Percentiles rank a stretch among this genome's conserved stretches.
Evolutionary conservation across 2,888 invertebrate species (phyloP).

Genomic region (Eretmocerus hayati): DNA sequence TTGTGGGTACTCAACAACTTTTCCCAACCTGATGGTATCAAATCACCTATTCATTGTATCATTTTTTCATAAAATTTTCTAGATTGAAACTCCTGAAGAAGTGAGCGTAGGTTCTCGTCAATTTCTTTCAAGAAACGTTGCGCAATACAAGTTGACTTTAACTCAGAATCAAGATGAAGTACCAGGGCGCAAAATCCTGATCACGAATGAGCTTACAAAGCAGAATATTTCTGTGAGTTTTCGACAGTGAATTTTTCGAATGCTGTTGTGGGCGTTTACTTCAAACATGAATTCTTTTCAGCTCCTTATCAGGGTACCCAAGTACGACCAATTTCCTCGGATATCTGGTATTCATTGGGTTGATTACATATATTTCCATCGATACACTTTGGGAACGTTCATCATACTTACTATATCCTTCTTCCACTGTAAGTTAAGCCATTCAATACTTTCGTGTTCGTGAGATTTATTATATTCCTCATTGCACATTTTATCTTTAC

Average conservation of each 20-base stretch:
- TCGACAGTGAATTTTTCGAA: neutral
- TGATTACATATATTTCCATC: conserved; percentile 39
- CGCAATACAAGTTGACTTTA: conserved; percentile 38
- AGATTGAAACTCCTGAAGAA: conserved; percentile 41
- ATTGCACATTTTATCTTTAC: no score
- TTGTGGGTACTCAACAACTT: conserved; percentile 47
- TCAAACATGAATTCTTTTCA: conserved; percentile 23
- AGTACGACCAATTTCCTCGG: conserved; percentile 34
- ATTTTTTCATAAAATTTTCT: no score
- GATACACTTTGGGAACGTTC: conserved; percentile 39
- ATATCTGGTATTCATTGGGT: conserved; percentile 40
- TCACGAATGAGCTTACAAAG: conserved; percentile 40
- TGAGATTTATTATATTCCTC: no score
- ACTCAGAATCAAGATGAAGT: conserved; percentile 38
- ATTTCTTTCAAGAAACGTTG: conserved; percentile 28
- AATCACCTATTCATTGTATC: no score
- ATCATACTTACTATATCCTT: conserved; percentile 34
- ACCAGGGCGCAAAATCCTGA: conserved; percentile 38
- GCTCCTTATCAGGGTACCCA: conserved; percentile 38
- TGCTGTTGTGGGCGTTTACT: neutral
- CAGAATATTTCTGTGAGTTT: conserved; percentile 42
- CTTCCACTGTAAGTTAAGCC: conserved; percentile 41
- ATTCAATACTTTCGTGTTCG: no score
- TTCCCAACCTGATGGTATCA: neutral
- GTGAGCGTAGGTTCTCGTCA: conserved; percentile 34